Evolutionary conservation across 2,113 vertebrate genomes (phyloP).

Genomic region (Cricetomys ansorgei): DNA sequence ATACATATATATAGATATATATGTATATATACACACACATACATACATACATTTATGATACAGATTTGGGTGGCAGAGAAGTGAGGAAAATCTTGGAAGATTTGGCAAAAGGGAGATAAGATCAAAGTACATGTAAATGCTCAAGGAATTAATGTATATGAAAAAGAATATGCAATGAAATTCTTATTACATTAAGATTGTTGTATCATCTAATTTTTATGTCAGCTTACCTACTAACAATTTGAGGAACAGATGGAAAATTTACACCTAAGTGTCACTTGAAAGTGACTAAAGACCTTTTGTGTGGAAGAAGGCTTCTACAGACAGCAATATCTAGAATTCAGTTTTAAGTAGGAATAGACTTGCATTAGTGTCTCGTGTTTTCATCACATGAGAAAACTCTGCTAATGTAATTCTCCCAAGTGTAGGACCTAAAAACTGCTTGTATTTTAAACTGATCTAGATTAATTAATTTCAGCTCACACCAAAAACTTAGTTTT

Average conservation of each 20-base stretch:
- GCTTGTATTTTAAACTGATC: slow-evolving; percentile 55
- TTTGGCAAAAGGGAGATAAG: background rate
- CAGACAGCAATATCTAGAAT: background rate
- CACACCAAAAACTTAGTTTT: slow-evolving; percentile 35
- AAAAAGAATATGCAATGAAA: background rate
- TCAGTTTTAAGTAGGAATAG: slow-evolving; percentile 42
- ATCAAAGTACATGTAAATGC: background rate
- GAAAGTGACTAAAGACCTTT: background rate
- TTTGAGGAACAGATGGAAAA: slow-evolving; percentile 15
- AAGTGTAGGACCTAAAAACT: background rate
- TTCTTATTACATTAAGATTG: background rate
- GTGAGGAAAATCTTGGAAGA: background rate
- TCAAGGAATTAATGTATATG: background rate
- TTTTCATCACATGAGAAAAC: slow-evolving; percentile 11
- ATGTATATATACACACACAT: background rate
- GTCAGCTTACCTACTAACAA: background rate
- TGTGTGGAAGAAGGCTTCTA: background rate
- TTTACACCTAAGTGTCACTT: background rate
- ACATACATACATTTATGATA: too few species aligned
- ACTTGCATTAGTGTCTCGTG: background rate
- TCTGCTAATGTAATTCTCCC: background rate
- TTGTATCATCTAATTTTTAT: background rate
- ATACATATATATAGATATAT: too few species aligned
- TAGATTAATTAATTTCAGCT: slow-evolving; percentile 5
- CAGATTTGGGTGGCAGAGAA: background rate